Evolutionary conservation across 2,888 invertebrate genomes (phyloP), one percentile per base, ranked within the genome.

Genomic region (Cremastobaeus sp.): DNA sequence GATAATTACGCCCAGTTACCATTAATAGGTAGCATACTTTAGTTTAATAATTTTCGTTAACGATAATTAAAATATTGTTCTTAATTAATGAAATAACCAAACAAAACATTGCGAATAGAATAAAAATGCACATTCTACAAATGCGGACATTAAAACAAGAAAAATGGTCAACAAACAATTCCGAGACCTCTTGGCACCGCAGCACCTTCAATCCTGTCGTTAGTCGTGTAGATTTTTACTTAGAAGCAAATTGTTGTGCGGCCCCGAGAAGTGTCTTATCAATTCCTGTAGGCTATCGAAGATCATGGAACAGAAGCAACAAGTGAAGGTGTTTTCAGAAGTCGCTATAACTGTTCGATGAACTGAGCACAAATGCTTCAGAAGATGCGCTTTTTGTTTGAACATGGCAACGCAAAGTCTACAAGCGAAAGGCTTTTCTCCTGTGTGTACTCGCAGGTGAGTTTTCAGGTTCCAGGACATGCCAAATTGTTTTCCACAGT

Each of bases 401-500:
- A 96, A 96, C 95, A 95, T 96, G 60, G 95, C 95, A 68, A 95
- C 95, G 85, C 95, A 96, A 43, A 95, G 90, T 80, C 95, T 91
- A 90, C 95, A 96, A 78, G 95, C 95, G 85, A 96, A 96, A 0
- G 95, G 95, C 86, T 95, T 96, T 81, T 96, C 95, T 68, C 95
- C 95, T 0, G 95, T 96, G 84, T 95, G 95, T 15, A 96, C 95
- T 84, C 95, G 91, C 64, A 95, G 90, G 88, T 95, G 95, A 73
- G 95, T 96, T 88, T 96, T 96, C 83, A 96, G 90, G 90, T 96
- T 96, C 95, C 95, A 96, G 68, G 95, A 95, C 95, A 95, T 95
- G 70, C 95, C 95, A 82, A 96, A 96, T 88, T 95, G 95, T 88
- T 96, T 96, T 62, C 95, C 95, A 87, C 95, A 95, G 87, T 95